phyloP scores from a whole-genome alignment of 2,113 vertebrate species.

The Hypanus sabinus region DNA sequence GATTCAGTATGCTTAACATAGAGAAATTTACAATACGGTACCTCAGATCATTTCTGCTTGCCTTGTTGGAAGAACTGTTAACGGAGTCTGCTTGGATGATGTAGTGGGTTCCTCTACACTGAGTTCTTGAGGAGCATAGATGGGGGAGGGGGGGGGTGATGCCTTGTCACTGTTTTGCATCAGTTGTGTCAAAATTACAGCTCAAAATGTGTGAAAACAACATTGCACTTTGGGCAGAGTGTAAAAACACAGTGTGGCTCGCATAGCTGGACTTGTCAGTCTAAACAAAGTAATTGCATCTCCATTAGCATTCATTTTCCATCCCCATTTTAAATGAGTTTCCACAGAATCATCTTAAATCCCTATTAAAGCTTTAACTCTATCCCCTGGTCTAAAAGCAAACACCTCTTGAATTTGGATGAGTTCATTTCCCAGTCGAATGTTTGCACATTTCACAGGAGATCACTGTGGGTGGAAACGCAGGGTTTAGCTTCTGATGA shows the following conservation, averaged over 20 bases:
- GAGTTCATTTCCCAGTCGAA: not conserved
- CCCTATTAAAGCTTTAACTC: not conserved
- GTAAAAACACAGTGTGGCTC: not conserved
- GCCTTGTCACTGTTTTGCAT: not conserved
- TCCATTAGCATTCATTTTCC: not conserved
- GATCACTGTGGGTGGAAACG: not conserved
- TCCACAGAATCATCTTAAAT: not conserved
- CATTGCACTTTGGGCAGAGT: not conserved
- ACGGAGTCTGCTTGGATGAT: not conserved
- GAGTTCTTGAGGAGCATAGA: not conserved
- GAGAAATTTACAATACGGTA: not conserved
- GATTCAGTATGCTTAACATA: not conserved
- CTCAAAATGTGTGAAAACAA: not conserved
- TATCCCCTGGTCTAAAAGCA: not conserved
- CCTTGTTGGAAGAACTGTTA: not conserved
- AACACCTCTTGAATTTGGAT: not conserved
- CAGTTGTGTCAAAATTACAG: not conserved
- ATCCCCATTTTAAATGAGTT: not conserved
- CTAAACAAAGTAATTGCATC: not conserved
- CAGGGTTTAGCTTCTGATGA: not conserved
- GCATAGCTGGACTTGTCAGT: not conserved
- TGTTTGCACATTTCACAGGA: not conserved
- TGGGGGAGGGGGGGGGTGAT: not conserved
- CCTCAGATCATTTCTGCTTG: not conserved
- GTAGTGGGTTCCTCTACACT: not conserved